These are phyloP conservation scores for Montipora cactus DNA, from an alignment of 64 coral and sea anemone species.

Conservation along the genomic window DNA sequence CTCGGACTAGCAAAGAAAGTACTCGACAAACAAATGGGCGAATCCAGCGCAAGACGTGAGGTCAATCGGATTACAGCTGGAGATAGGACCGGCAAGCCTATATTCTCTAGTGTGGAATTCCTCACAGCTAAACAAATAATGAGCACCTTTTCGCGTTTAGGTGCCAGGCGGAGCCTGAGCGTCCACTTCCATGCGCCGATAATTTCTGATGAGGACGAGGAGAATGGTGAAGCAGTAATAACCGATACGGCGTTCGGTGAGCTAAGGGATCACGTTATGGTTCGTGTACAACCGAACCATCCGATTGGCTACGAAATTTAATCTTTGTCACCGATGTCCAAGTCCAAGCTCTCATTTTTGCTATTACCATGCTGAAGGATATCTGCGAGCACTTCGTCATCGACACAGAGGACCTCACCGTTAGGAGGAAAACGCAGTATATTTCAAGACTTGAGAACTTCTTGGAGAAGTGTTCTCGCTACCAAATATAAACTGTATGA, in stretches of 20 bases:
- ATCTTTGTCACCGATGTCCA: slow-evolving; percentile 51
- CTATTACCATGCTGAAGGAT: slow-evolving; percentile 54
- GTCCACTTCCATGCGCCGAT: neutral
- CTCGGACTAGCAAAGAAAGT: too few species aligned
- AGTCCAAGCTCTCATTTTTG: slow-evolving; percentile 55
- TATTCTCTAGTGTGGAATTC: too few species aligned
- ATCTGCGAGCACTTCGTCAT: slow-evolving; percentile 57
- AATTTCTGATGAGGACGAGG: neutral
- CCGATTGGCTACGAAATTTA: slow-evolving; percentile 61
- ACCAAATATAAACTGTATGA: slow-evolving; percentile 16
- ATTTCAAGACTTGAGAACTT: slow-evolving; percentile 23
- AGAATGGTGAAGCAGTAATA: neutral
- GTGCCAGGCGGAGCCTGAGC: neutral
- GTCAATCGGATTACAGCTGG: too few species aligned
- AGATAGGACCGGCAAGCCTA: too few species aligned
- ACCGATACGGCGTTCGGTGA: slow-evolving; percentile 4
- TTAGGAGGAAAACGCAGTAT: slow-evolving; percentile 46
- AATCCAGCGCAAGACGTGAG: too few species aligned
- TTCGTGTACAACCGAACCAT: slow-evolving; percentile 47
- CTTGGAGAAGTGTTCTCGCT: slow-evolving; percentile 47
- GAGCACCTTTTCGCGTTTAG: neutral
- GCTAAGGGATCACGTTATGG: slow-evolving; percentile 35
- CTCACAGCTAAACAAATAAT: neutral
- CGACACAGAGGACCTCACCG: slow-evolving; percentile 44
- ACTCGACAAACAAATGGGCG: too few species aligned